phyloP scores from a whole-genome alignment of 2,888 invertebrate genomes.

The Byasa hedistus region DNA sequence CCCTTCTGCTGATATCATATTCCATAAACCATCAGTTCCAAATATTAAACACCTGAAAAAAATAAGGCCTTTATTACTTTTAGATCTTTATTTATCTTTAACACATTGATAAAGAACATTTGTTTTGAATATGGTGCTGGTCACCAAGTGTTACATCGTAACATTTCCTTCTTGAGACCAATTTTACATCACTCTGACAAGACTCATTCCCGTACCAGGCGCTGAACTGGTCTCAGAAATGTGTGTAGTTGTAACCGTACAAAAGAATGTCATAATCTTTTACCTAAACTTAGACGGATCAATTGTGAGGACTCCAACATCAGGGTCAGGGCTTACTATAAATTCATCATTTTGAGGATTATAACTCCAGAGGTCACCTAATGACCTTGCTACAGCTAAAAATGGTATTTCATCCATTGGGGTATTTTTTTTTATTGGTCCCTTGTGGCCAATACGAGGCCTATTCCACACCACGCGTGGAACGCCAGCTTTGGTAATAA shows the following conservation, averaged over 20 bases:
- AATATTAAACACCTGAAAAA: constrained; percentile 90
- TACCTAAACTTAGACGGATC: constrained; percentile 86
- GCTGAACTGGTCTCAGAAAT: no score
- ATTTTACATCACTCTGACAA: no score
- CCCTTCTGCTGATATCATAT: constrained; percentile 92
- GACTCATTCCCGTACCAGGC: no score
- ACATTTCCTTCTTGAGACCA: no score
- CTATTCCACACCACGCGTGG: constrained; percentile 98
- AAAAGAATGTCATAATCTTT: constrained; percentile 31
- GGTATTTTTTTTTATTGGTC: constrained; percentile 93
- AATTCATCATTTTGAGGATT: constrained; percentile 94
- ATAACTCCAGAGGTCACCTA: constrained; percentile 99
- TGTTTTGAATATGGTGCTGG: no score
- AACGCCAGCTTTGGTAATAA: constrained; percentile 88
- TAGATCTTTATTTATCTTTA: no score
- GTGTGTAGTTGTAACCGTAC: no score
- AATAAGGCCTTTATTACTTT: background rate
- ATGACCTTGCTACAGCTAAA: constrained; percentile 95
- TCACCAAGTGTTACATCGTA: no score
- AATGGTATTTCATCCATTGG: constrained; percentile 97
- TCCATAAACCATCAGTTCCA: constrained; percentile 98
- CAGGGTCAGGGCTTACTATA: constrained; percentile 98
- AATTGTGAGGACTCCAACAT: constrained; percentile 91
- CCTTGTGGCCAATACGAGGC: constrained; percentile 87
- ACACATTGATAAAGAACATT: no score